These are phyloP conservation scores for Chrysocyon brachyurus DNA, from an alignment of 2,797 vertebrate genomes.

Conservation along the genomic window DNA sequence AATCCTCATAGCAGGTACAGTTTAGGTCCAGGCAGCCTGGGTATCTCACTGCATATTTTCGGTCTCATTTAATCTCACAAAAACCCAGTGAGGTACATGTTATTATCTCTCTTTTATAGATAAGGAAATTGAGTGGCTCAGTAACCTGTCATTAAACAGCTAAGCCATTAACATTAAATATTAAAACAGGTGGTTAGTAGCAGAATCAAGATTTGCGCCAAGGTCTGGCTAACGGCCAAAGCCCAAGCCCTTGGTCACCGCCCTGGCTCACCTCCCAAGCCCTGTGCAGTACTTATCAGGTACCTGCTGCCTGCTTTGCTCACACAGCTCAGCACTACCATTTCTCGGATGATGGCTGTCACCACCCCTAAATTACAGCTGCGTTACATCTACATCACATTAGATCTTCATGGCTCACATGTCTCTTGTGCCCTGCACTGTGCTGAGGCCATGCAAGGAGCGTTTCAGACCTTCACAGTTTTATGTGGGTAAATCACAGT, in stretches of 20 bases:
- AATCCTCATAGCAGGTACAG: background rate
- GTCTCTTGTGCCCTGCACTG: background rate
- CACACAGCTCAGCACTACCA: background rate
- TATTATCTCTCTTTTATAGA: slow-evolving; percentile 22
- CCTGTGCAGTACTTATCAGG: background rate
- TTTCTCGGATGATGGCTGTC: background rate
- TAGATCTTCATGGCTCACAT: background rate
- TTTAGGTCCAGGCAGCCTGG: background rate
- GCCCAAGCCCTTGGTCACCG: background rate
- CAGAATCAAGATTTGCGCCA: slow-evolving; percentile 32
- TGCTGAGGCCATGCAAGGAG: background rate
- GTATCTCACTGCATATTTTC: background rate
- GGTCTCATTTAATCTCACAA: slow-evolving; percentile 7
- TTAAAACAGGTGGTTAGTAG: slow-evolving; percentile 21
- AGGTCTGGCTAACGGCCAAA: background rate
- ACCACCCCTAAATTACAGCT: background rate
- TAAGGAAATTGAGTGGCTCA: slow-evolving; percentile 39
- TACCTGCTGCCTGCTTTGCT: background rate
- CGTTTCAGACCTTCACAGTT: background rate
- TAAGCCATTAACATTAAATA: slow-evolving; percentile 49
- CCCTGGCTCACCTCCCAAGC: background rate
- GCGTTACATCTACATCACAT: accelerated
- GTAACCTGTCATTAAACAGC: slow-evolving; percentile 39
- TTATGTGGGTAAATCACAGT: background rate
- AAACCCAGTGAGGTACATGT: background rate